Evolutionary conservation across 1,140 invertebrate genomes (phyloP), one percentile per base, ranked within the genome.

Genomic region (Trinorchestia longiramus): DNA sequence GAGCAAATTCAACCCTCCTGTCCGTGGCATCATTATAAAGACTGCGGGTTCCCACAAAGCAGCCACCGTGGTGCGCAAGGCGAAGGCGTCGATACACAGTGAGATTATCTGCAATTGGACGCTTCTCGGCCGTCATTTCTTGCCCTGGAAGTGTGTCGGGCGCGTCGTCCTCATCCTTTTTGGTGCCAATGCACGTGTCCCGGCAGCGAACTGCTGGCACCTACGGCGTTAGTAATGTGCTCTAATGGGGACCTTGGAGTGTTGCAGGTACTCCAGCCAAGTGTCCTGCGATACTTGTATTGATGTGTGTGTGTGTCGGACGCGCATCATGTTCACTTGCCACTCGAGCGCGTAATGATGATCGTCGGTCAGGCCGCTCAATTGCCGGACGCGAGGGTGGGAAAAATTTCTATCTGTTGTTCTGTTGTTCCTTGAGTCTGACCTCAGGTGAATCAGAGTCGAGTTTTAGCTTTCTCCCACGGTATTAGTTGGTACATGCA

Each of bases 91-190:
- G 88, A 90, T 90, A 90, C 43, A 41, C 88, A 43, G 88, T 0
- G 28, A 90, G 88, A 90, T 90, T 90, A 90, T 90, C 62, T 90
- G 88, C 88, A 90, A 90, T 90, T 90, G 88, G 88, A 43, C 43
- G 88, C 88, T 90, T 90, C 88, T 42, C 88, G 88, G 88, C n/a
- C 88, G 88, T 41, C 88, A 90, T 94, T 45, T 94, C 41, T n/a
- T n/a, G 44, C 92, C 4, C 92, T 6, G 43, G 92, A 47, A 44
- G 92, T 44, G 92, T 94, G 92, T 19, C 43, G 6, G 36, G 44
- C 44, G 92, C 92, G 92, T 40, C 92, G 92, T 94, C 44, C 92
- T 94, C 44, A 94, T 94, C 92, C 92, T 94, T 94, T 94, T 94
- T 23, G 92, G 92, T 94, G 92, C 44, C 92, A 94, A 47, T 43